Conservation (phyloP, 1,140 invertebrate genomes). For the Adelges cooleyi region DNA sequence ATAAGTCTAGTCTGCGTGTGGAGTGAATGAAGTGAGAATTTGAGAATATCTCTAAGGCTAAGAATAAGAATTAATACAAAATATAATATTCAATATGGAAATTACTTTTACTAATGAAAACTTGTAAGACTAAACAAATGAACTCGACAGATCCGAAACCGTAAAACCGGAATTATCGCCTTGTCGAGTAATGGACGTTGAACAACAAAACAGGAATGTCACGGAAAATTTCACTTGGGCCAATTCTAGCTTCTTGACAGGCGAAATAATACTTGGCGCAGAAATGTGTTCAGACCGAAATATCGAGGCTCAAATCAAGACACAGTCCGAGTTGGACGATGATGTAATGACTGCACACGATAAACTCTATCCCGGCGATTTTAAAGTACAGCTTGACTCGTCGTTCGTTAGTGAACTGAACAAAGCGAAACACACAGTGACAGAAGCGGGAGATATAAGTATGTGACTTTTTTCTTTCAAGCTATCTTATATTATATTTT, state of each 20-base stretch:
- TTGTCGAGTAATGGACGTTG: not conserved
- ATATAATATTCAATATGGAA: no score
- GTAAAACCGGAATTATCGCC: no score
- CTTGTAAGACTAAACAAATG: no score
- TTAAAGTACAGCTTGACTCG: not conserved
- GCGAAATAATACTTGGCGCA: not conserved
- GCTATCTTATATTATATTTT: no score
- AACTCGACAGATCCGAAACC: no score
- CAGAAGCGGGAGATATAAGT: not conserved
- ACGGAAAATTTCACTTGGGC: not conserved
- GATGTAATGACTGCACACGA: not conserved
- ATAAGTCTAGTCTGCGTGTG: no score
- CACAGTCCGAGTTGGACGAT: not conserved
- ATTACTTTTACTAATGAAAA: no score
- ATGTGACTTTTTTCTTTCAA: no score
- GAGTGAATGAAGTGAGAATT: no score
- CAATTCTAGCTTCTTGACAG: not conserved
- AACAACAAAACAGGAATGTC: constrained; percentile 16
- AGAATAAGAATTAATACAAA: no score
- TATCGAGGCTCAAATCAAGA: not conserved
- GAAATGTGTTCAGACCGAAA: constrained; percentile 5
- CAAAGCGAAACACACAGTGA: not conserved
- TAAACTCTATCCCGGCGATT: constrained; percentile 12
- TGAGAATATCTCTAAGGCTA: no score
- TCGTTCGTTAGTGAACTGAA: not conserved